These are phyloP conservation scores for Catajapyx aquilonaris DNA, from an alignment of 1,140 invertebrate species.

Conservation along the genomic window DNA sequence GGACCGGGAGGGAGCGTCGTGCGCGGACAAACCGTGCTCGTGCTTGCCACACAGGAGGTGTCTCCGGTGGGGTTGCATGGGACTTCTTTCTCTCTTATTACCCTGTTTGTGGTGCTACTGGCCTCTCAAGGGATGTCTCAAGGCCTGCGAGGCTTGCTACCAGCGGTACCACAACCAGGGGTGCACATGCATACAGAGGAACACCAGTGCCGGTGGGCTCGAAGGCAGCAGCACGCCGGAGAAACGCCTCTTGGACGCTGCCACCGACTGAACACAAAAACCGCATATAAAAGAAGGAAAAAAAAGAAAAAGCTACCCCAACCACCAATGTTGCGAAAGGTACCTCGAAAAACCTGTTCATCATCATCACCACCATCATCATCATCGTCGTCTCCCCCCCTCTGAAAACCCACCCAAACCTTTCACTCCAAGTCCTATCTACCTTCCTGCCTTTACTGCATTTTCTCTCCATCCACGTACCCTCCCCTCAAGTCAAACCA, in stretches of 20 bases:
- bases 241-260: slow-evolving; percentile 29
- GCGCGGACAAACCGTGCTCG: slow-evolving; percentile 68
- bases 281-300: neutral
- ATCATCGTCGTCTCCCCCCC: too few species aligned
- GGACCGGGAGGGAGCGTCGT: slow-evolving; percentile 35
- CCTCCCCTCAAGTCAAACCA: too few species aligned
- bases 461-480: too few species aligned
- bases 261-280: slow-evolving; percentile 16
- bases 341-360: too few species aligned
- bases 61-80: slow-evolving; percentile 65
- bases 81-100: slow-evolving; percentile 49
- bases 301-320: too few species aligned
- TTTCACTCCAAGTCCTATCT: too few species aligned
- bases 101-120: slow-evolving; percentile 82
- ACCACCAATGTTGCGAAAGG: too few species aligned
- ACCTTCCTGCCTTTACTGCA: too few species aligned
- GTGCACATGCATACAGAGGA: slow-evolving; percentile 26
- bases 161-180: slow-evolving; percentile 49
- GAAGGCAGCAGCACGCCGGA: slow-evolving; percentile 27
- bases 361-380: too few species aligned
- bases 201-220: slow-evolving; percentile 12
- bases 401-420: too few species aligned
- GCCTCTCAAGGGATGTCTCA: slow-evolving; percentile 62
- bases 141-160: slow-evolving; percentile 56
- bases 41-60: slow-evolving; percentile 44